phyloP scores from a whole-genome alignment of 2,113 vertebrate genomes.

The Clarias macrocephalus region DNA sequence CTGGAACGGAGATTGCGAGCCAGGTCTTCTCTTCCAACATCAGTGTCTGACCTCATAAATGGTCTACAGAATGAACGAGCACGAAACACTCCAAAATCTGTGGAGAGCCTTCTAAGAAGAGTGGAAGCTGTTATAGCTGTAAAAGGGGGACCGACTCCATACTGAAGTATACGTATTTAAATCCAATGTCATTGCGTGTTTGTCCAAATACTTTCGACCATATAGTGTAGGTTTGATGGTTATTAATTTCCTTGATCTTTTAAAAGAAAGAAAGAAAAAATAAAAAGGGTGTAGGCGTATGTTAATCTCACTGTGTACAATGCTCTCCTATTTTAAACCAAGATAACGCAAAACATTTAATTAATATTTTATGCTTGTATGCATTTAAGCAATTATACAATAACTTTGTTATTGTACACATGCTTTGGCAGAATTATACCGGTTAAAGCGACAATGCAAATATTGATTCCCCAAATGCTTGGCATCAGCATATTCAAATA shows the following conservation, averaged over 20 bases:
- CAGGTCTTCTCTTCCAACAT: no score
- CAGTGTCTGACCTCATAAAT: no score
- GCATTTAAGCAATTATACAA: not conserved
- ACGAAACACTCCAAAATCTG: no score
- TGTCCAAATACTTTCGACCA: no score
- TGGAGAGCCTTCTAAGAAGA: no score
- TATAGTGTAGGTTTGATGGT: not conserved
- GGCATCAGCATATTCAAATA: constrained; percentile 66
- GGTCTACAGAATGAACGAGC: no score
- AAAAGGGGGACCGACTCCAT: no score
- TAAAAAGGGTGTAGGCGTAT: not conserved
- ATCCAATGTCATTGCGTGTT: no score
- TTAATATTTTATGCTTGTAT: not conserved
- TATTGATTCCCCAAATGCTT: constrained; percentile 64
- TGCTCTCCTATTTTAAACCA: not conserved
- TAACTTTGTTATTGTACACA: not conserved
- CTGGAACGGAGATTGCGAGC: no score
- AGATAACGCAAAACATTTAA: not conserved
- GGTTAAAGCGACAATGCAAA: constrained; percentile 55
- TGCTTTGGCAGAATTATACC: not conserved
- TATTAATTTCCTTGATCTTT: not conserved
- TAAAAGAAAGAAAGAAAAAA: no score
- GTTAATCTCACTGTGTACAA: not conserved
- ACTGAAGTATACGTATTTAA: no score
- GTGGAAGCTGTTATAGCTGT: no score